phyloP scores from a whole-genome alignment of 2,113 vertebrate genomes.

The Onychostoma macrolepis region DNA sequence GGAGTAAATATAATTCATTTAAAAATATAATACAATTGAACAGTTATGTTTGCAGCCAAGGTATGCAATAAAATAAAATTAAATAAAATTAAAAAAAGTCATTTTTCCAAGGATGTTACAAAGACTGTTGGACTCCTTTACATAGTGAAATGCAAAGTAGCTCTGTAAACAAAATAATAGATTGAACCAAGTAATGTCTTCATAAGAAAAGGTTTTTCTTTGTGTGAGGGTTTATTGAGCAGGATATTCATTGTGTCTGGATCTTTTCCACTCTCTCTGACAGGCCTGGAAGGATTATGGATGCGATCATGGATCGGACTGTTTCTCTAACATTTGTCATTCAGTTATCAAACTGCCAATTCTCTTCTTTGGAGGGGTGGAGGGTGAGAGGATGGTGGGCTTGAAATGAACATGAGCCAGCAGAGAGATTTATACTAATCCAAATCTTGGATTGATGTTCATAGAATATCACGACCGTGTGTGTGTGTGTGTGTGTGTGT shows the following conservation, averaged over 20 bases:
- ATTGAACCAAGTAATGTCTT: conserved; percentile 19
- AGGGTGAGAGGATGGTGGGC: conserved; percentile 19
- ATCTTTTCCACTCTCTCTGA: conserved; percentile 38
- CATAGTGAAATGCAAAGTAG: background rate
- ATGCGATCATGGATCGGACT: conserved; percentile 6
- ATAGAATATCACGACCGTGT: conserved; percentile 39
- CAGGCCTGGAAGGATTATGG: conserved; percentile 42
- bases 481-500: conserved; percentile 10
- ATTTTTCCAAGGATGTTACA: background rate
- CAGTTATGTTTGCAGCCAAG: background rate
- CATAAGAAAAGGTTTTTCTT: conserved; percentile 10
- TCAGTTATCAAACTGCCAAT: conserved; percentile 65
- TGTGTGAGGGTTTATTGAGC: conserved; percentile 46
- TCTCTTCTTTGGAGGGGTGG: conserved; percentile 53
- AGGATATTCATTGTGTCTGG: conserved; percentile 33
- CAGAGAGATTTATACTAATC: conserved; percentile 49
- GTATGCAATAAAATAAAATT: no score
- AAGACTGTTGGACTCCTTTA: background rate
- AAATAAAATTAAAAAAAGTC: no score
- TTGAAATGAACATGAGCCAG: conserved; percentile 30
- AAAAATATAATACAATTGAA: background rate
- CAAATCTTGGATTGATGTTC: conserved; percentile 51
- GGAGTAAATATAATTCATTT: background rate
- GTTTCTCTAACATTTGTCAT: conserved; percentile 64
- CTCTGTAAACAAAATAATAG: background rate